Evolutionary conservation across 2,113 vertebrate genomes (phyloP).

Genomic region (Hoplias malabaricus): DNA sequence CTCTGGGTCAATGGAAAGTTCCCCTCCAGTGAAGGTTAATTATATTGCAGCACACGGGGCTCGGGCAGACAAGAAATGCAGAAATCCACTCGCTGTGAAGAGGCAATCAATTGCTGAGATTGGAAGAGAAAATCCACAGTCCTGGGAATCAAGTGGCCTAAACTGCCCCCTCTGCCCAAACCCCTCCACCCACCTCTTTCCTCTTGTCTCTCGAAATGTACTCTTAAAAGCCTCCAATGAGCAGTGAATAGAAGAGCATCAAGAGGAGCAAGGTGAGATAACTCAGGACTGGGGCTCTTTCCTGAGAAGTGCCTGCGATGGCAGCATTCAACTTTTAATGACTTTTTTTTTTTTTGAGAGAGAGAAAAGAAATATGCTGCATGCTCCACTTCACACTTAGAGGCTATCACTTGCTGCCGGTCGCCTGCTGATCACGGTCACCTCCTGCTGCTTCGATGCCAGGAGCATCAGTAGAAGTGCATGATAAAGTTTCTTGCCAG

Average conservation of each 20-base stretch:
- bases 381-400: neutral
- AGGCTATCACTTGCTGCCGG: neutral
- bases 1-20: conserved; percentile 62
- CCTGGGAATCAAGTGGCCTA: conserved; percentile 45
- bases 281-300: conserved; percentile 34
- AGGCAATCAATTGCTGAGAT: conserved; percentile 68
- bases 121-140: conserved; percentile 48
- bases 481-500: neutral
- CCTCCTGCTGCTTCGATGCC: neutral
- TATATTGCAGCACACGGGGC: conserved; percentile 52
- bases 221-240: conserved; percentile 38
- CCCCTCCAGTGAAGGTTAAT: conserved; percentile 64
- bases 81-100: conserved; percentile 56
- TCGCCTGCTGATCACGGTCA: neutral
- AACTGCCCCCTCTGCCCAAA: conserved; percentile 10
- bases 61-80: conserved; percentile 57
- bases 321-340: conserved; percentile 46
- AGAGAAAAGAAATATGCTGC: conserved; percentile 16
- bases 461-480: neutral
- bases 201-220: conserved; percentile 36
- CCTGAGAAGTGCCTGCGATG: conserved; percentile 24
- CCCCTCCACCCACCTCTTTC: neutral
- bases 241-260: conserved; percentile 16
- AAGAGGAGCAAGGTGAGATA: conserved; percentile 36
- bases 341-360: too few species aligned